phyloP scores from a whole-genome alignment of 2,113 vertebrate genomes.

The Nymphicus hollandicus region DNA sequence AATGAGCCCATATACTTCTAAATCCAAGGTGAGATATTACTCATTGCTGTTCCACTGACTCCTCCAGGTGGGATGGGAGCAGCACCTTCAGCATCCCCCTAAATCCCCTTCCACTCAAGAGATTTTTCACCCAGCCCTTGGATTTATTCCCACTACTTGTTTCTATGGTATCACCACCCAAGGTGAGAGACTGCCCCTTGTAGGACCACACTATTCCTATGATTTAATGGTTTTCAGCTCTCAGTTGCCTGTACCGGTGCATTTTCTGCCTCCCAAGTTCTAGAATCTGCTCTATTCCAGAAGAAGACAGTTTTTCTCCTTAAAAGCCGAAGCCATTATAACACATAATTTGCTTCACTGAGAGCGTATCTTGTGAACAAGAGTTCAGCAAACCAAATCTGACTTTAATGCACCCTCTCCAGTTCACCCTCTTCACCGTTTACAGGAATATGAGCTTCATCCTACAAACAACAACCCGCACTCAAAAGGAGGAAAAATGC shows the following conservation, averaged over 20 bases:
- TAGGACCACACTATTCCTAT: neutral
- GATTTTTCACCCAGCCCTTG: neutral
- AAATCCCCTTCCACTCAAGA: neutral
- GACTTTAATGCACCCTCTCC: neutral
- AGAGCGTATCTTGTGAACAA: conserved; percentile 2
- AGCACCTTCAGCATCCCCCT: neutral
- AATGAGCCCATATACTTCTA: neutral
- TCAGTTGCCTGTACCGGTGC: neutral
- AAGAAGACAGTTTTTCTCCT: neutral
- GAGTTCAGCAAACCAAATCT: neutral
- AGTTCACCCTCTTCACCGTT: neutral
- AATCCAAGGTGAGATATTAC: neutral
- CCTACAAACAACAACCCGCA: neutral
- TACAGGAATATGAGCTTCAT: neutral
- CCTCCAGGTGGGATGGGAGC: neutral
- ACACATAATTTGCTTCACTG: conserved; percentile 17
- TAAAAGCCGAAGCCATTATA: neutral
- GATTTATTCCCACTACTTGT: neutral
- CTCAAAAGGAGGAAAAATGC: neutral
- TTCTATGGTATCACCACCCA: neutral
- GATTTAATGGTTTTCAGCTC: neutral
- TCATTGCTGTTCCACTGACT: neutral
- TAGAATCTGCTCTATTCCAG: neutral
- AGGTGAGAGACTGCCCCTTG: neutral
- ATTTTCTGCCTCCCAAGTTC: neutral